Conservation (phyloP, 2,888 invertebrate species). For the Rhagophthalmus giganteus region DNA sequence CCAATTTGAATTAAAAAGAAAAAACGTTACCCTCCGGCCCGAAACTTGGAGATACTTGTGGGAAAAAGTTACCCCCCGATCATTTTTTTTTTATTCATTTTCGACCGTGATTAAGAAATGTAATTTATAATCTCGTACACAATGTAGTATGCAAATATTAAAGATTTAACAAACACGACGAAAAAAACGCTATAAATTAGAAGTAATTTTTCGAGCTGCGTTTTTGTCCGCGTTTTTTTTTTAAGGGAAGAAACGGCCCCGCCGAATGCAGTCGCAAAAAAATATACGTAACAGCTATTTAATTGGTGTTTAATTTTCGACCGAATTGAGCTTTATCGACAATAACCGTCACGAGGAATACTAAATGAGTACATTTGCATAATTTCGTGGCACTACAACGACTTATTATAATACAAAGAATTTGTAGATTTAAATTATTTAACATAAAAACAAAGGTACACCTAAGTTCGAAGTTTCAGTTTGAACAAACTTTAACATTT, state of each 20-base stretch:
- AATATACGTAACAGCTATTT: slow-evolving; percentile 41
- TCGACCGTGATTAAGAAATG: slow-evolving; percentile 44
- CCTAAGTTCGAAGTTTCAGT: no score
- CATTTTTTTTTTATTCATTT: slow-evolving; percentile 39
- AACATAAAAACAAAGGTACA: no score
- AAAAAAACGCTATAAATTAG: slow-evolving; percentile 48
- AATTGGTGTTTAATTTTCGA: slow-evolving; percentile 42
- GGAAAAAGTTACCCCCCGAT: slow-evolving; percentile 44
- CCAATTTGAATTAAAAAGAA: slow-evolving; percentile 43
- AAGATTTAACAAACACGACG: slow-evolving; percentile 22
- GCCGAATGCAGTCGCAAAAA: slow-evolving; percentile 35
- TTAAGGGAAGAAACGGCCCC: slow-evolving; percentile 22
- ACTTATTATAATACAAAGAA: no score
- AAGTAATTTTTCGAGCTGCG: slow-evolving; percentile 47
- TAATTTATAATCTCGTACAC: slow-evolving; percentile 42
- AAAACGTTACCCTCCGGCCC: slow-evolving; percentile 39
- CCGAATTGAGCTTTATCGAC: slow-evolving; percentile 5
- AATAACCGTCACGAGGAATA: slow-evolving; percentile 1
- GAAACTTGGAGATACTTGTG: slow-evolving; percentile 38
- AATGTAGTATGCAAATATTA: slow-evolving; percentile 42
- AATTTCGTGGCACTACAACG: not conserved
- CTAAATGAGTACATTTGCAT: not conserved
- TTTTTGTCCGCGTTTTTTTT: slow-evolving; percentile 35
- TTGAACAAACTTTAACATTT: no score
- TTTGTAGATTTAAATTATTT: no score